Conservation (phyloP, 2,113 vertebrate species). For the Phyllostomus hastatus region DNA sequence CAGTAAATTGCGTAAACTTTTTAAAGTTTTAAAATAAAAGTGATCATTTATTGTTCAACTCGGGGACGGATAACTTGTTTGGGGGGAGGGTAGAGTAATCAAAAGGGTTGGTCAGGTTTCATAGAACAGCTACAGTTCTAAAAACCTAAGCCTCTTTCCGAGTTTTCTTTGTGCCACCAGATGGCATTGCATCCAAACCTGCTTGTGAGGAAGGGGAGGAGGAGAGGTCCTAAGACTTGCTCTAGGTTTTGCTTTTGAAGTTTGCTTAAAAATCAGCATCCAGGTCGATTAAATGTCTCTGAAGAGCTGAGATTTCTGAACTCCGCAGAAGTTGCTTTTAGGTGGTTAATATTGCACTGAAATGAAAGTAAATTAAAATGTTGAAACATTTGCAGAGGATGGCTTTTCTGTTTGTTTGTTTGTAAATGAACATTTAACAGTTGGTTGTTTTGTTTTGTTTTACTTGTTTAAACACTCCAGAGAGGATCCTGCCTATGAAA, state of each 20-base stretch:
- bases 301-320: not conserved
- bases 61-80: constrained; percentile 12
- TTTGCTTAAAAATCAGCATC: not conserved
- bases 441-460: not conserved
- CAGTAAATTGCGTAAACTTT: not conserved
- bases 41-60: constrained; percentile 1
- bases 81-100: not conserved
- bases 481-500: constrained; percentile 31
- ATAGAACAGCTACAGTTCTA: constrained; percentile 16
- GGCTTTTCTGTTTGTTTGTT: not conserved
- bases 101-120: constrained; percentile 32
- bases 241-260: constrained; percentile 43
- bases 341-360: not conserved
- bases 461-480: constrained; percentile 11
- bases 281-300: constrained; percentile 2
- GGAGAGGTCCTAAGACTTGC: not conserved
- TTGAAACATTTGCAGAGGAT: constrained; percentile 14
- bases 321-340: not conserved
- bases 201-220: constrained; percentile 59
- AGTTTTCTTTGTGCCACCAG: constrained; percentile 86
- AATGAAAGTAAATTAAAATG: constrained; percentile 52
- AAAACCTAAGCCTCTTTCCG: not conserved
- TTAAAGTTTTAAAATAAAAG: constrained; percentile 29
- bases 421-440: constrained; percentile 16
- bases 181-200: constrained; percentile 92